Base-by-base conservation (phyloP, 2,888 invertebrate species). In the Malthinus seriepunctatus region DNA sequence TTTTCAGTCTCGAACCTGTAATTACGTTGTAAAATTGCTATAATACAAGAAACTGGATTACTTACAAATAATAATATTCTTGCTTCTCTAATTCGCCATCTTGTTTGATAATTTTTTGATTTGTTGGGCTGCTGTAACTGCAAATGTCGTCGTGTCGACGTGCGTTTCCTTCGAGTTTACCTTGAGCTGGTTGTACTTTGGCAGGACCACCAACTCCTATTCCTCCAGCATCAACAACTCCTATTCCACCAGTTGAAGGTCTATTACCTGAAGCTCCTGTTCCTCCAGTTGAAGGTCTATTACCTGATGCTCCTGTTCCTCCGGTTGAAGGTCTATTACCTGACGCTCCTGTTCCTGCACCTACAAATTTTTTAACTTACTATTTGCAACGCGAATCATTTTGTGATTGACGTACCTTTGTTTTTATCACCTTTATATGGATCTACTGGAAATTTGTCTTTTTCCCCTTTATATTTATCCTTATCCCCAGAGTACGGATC, bases 1-100 rank as follows among this genome's bases (percentile, higher is more conserved):
- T 86, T 80, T 34, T 80, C 83, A 1, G 85, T 81, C 71, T 86
- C 83, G 65, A 68, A 74, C 56, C 75, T 74, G 59, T 33, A 59
- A 54, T 32, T 49, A 32, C 8, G 10, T 32, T 12, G 5, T 1
- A 14, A 23, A 8, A 10, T 10, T 12, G 5, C 7, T n/a, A 39
- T 11, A 32, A 32, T 37, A 15, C 8, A 4, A 6, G 32, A 39
- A 35, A 5, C 3, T 23, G 23, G 3, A 23, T 14, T 33, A 55
- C 55, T 55, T 15, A 55, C 55, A 50, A 33, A 10, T 55, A 55
- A 32, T 55, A 49, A 9, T 55, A 55, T 14, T 37, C 39, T 15
- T 55, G 44, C 35, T 35, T 15, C 7, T 44, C 37, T 7, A 55
- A 15, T 15, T 50, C 35, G 39, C 50, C 49, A 35, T 50, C 32